phyloP scores from a whole-genome alignment of 1,140 invertebrate species.

The Platorchestia sp. region DNA sequence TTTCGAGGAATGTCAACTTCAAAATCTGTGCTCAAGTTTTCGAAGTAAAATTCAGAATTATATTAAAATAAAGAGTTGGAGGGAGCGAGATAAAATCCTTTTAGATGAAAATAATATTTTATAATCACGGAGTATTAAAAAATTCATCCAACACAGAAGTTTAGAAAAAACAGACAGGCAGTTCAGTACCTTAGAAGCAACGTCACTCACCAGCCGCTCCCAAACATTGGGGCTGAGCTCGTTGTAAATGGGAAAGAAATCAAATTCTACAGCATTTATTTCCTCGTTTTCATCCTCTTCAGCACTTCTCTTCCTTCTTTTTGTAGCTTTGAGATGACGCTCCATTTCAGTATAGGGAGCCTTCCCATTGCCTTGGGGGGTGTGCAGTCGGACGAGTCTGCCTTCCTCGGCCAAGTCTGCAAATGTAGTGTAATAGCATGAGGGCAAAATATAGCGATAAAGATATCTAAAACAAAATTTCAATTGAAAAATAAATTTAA shows the following conservation, averaged over 20 bases:
- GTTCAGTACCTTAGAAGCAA: not conserved
- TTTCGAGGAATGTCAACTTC: not conserved
- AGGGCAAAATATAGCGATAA: not conserved
- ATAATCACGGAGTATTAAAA: not conserved
- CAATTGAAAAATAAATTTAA: not conserved
- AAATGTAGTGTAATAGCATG: not conserved
- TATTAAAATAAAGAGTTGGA: not conserved
- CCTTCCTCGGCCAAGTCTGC: not conserved
- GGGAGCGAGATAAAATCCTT: not conserved
- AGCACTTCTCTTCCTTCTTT: not conserved
- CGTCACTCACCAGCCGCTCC: not conserved
- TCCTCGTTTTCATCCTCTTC: not conserved
- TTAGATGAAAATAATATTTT: not conserved
- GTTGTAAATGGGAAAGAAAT: not conserved
- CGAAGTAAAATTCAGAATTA: not conserved
- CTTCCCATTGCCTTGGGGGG: not conserved
- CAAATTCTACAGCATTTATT: not conserved
- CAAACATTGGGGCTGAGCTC: not conserved
- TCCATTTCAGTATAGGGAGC: not conserved
- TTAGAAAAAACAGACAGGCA: not conserved
- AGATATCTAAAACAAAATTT: not conserved
- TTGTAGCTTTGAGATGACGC: not conserved
- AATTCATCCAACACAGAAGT: not conserved
- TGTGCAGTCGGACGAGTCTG: not conserved
- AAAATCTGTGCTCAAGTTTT: not conserved